Base-by-base conservation (phyloP, 2,888 invertebrate species). In the Vannuccia rotundouncinata region DNA sequence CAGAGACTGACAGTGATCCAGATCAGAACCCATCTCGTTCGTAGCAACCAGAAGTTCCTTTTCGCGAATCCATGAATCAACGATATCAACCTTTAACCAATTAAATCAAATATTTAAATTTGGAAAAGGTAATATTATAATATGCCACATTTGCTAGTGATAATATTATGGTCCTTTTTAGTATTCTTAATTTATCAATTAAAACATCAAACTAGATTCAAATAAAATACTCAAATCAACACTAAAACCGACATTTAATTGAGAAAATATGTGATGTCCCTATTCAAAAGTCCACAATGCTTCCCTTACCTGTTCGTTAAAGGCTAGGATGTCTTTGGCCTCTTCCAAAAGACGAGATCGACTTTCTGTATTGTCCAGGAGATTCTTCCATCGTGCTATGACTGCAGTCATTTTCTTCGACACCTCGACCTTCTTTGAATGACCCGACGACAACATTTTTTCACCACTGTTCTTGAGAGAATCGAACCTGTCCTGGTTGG, bases 11-110 rank as follows among this genome's bases (percentile, higher is more conserved):
- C 78, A 78, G 30, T 78, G 78, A 27, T 78, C 78, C 25, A 78
- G 30, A 73, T 78, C 78, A 1, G 59, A 28, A 22, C 78, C 78
- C 25, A 78, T n/a, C n/a, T 78, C 78, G 28, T 78, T 78, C 10
- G 66, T 59, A 59, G 78, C 59, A 28, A 78, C 78, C 1, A 78
- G 27, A 29, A 73, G 59, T 78, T 78, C 78, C 59, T 78, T 78
- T 27, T 78, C 78, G 5, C 78, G 60, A 22, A 59, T 28, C 78
- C 78, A 78, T 59, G 78, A 59, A n/a, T 78, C 78, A n/a, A 78
- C 66, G 1, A 59, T 10, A 30, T 78, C 78, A 77, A 78, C 27
- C 77, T 77, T 1, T 31, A 17, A 74, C 10, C n/a, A 10, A n/a
- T n/a, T n/a, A n/a, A n/a, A n/a, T n/a, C n/a, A n/a, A n/a, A n/a